Evolutionary conservation across 2,888 invertebrate species (phyloP).

Genomic region (Arctia plantaginis): DNA sequence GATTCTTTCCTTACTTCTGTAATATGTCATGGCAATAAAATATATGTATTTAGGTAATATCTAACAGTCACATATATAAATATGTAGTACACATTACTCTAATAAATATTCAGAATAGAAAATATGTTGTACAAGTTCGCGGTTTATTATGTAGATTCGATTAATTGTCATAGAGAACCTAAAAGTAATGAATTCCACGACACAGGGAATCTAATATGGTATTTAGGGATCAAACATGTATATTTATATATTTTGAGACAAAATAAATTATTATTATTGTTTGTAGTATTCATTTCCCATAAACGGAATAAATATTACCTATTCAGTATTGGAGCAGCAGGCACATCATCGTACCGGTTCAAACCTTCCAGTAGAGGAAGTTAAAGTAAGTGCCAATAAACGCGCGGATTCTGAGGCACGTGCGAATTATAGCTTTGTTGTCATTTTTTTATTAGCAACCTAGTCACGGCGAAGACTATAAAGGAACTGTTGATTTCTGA

Average conservation of each 20-base stretch:
- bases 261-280: not conserved
- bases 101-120: too few species aligned
- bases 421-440: conserved; percentile 40
- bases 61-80: too few species aligned
- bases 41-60: too few species aligned
- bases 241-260: not conserved
- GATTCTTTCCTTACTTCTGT: too few species aligned
- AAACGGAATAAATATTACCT: conserved; percentile 18
- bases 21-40: too few species aligned
- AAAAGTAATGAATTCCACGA: too few species aligned
- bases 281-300: not conserved
- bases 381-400: conserved; percentile 46
- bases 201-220: too few species aligned
- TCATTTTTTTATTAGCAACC: conserved; percentile 59
- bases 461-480: conserved; percentile 66
- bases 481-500: conserved; percentile 74
- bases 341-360: conserved; percentile 22
- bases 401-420: conserved; percentile 29
- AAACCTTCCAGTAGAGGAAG: conserved; percentile 36
- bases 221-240: too few species aligned
- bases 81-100: too few species aligned
- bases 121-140: too few species aligned
- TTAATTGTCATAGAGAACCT: too few species aligned
- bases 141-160: too few species aligned
- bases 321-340: conserved; percentile 27